Evolutionary conservation across 2,113 vertebrate species (phyloP).

Genomic region (Plecturocebus donacophilus): DNA sequence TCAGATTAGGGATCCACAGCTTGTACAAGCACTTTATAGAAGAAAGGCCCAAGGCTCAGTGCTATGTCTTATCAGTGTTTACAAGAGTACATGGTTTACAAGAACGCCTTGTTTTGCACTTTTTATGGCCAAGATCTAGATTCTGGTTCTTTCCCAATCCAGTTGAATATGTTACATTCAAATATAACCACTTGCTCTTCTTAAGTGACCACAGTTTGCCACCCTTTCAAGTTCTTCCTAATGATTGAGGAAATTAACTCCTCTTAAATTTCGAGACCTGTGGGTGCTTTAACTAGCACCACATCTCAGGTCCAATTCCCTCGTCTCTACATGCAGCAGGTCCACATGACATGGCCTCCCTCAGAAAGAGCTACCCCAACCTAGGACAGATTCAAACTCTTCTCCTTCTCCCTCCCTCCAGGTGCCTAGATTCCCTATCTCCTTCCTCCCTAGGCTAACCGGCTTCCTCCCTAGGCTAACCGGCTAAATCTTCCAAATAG

Average conservation of each 20-base stretch:
- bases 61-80: background rate
- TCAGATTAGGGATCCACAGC: background rate
- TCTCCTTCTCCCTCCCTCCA: background rate
- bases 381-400: background rate
- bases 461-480: background rate
- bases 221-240: background rate
- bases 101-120: background rate
- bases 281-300: background rate
- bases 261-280: background rate
- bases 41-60: conserved; percentile 9
- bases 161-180: background rate
- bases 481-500: background rate
- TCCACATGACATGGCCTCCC: background rate
- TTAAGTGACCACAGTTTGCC: background rate
- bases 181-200: background rate
- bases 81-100: background rate
- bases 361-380: background rate
- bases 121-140: conserved; percentile 29
- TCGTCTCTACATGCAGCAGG: background rate
- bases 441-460: background rate
- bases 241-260: conserved; percentile 20
- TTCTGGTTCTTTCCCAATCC: background rate
- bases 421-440: background rate
- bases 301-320: background rate
- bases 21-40: background rate